Conservation (phyloP, 2,113 vertebrate species). For the Burhinus bistriatus region DNA sequence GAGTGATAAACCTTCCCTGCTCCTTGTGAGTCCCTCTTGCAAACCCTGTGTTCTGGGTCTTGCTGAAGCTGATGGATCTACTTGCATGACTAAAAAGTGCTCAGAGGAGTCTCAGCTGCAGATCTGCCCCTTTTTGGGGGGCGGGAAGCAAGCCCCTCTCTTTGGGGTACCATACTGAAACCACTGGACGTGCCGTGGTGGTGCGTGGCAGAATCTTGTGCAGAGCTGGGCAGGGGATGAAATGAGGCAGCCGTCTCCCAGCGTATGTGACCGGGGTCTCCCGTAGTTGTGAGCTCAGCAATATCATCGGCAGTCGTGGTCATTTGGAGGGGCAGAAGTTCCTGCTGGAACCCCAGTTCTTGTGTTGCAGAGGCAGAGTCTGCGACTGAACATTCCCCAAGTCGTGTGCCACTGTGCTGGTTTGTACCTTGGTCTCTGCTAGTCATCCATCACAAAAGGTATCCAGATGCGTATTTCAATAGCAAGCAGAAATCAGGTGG, state of each 20-base stretch:
- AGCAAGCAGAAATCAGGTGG: neutral
- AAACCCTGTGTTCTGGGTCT: neutral
- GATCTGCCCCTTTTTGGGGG: neutral
- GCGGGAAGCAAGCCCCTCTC: neutral
- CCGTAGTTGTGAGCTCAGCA: neutral
- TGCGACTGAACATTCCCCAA: fast-evolving
- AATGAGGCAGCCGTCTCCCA: neutral
- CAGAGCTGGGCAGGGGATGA: neutral
- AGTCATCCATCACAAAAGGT: neutral
- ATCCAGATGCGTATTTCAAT: neutral
- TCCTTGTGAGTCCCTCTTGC: fast-evolving
- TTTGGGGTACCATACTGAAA: neutral
- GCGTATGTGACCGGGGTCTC: neutral
- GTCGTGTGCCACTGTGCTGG: neutral
- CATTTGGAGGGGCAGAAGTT: neutral
- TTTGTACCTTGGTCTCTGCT: neutral
- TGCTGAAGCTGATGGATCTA: neutral
- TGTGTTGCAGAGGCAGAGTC: neutral
- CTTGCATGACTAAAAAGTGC: neutral
- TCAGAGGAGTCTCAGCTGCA: neutral
- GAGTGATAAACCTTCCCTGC: neutral
- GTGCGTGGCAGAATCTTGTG: too few relatives aligned
- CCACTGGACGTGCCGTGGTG: fast-evolving
- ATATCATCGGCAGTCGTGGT: fast-evolving
- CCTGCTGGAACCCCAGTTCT: neutral